Percentiles rank a stretch among this genome's conserved stretches.
Conservation (phyloP, 2,113 vertebrate genomes). For the Sebastes fasciatus region DNA sequence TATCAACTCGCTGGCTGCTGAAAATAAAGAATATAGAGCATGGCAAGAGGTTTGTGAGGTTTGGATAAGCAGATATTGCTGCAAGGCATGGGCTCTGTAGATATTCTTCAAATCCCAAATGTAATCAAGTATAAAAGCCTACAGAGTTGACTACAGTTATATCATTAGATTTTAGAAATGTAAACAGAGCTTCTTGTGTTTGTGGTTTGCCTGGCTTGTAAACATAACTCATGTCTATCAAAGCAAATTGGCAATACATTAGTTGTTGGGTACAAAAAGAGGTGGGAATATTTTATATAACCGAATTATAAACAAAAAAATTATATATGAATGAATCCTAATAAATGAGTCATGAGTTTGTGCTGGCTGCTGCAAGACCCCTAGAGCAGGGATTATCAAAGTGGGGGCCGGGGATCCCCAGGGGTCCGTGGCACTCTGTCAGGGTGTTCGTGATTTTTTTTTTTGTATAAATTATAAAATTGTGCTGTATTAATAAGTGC, state of each 20-base stretch:
- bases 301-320: neutral
- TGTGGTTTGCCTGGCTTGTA: neutral
- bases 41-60: slow-evolving; percentile 9
- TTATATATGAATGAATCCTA: too few relatives aligned
- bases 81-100: neutral
- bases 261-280: neutral
- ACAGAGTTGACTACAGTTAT: neutral
- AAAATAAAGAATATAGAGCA: slow-evolving; percentile 8
- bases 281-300: neutral
- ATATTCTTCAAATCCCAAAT: neutral
- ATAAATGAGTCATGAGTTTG: too few relatives aligned
- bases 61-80: neutral
- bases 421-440: too few relatives aligned
- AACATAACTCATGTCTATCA: neutral
- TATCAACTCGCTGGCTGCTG: slow-evolving; percentile 7
- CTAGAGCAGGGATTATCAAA: too few relatives aligned
- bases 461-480: too few relatives aligned
- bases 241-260: neutral
- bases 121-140: neutral
- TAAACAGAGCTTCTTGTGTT: neutral
- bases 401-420: too few relatives aligned
- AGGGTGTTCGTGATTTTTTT: too few relatives aligned
- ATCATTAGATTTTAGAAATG: neutral
- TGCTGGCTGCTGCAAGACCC: too few relatives aligned
- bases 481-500: too few relatives aligned